Evolutionary conservation across 2,888 invertebrate genomes (phyloP).

Genomic region (Eristalis pertinax): DNA sequence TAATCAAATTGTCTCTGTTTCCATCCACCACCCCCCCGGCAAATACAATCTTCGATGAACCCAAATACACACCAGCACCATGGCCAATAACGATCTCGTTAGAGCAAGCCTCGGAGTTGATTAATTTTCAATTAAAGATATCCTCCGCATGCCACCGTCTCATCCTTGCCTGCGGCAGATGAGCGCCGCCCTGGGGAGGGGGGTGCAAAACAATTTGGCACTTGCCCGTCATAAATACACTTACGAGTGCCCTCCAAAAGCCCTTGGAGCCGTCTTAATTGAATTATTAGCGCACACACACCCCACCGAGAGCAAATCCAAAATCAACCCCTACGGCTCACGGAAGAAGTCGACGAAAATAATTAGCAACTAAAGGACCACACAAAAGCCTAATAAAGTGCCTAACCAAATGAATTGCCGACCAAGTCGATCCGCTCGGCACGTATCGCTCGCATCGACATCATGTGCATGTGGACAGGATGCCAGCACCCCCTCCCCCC

Average conservation of each 20-base stretch:
- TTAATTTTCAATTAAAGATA: constrained; percentile 69
- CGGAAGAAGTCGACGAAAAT: constrained; percentile 58
- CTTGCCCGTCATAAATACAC: constrained; percentile 48
- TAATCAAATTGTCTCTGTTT: constrained; percentile 41
- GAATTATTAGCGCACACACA: constrained; percentile 66
- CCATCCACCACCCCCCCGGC: not conserved
- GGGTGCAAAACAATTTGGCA: constrained; percentile 38
- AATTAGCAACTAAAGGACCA: constrained; percentile 63
- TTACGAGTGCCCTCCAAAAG: constrained; percentile 51
- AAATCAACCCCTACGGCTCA: constrained; percentile 38
- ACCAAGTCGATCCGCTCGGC: constrained; percentile 38
- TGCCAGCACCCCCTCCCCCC: not conserved
- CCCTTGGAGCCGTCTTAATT: constrained; percentile 62
- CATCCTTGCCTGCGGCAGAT: not conserved
- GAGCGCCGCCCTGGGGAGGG: not conserved
- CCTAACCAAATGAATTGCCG: constrained; percentile 62
- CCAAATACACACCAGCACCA: constrained; percentile 10
- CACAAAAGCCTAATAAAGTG: constrained; percentile 65
- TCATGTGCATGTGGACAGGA: constrained; percentile 12
- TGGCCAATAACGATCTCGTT: constrained; percentile 5
- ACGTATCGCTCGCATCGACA: constrained; percentile 33
- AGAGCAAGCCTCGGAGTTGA: constrained; percentile 37
- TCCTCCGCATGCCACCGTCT: not conserved
- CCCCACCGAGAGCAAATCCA: not conserved
- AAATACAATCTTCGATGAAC: constrained; percentile 6